Base-by-base conservation (phyloP, 2,797 vertebrate species). In the Naso thynnoides region DNA sequence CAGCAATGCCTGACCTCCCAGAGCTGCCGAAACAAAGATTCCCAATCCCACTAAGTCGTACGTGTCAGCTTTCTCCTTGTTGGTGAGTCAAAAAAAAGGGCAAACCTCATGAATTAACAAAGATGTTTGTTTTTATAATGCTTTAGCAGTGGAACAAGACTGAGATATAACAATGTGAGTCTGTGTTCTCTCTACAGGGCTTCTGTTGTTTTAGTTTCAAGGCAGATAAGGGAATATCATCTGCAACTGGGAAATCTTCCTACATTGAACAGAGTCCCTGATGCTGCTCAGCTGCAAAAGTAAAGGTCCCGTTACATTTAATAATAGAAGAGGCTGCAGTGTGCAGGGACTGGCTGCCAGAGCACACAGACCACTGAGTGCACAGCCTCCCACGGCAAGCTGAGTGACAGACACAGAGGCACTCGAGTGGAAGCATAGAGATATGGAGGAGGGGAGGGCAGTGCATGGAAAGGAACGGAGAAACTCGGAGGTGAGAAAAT, bases 321-420 rank as follows among this genome's bases (percentile, higher is more conserved):
- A 93, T 92, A 92, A 91, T 91, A 84, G 82, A 92, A 83, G 78
- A 90, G 71, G 70, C 78, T 81, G 86, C 81, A 42, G 84, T 61
- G 60, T 38, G n/a, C 27, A 63, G 65, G 71, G 73, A 86, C 57
- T 21, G 65, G 38, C 76, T 84, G 82, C 64, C 76, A 81, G 70
- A 67, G 76, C 76, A 65, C 70, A 82, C 78, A 71, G 15, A 75
- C 69, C 79, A 63, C 59, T 42, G 73, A 79, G 79, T 56, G 69
- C 60, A 59, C 69, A 79, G 74, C 55, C 64, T 74, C 52, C 68
- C 60, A 41, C 27, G 3, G 38, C 58, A 45, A 56, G 55, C 72
- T 21, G 0, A 47, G 84, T 27, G 66, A 82, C 81, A 82, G 27
- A 85, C 64, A 73, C 44, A 38, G 61, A 70, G 57, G 58, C 79